Evolutionary conservation across 2,888 invertebrate genomes (phyloP), one percentile per base, ranked within the genome.

Genomic region (Mesorhabditis sp.): DNA sequence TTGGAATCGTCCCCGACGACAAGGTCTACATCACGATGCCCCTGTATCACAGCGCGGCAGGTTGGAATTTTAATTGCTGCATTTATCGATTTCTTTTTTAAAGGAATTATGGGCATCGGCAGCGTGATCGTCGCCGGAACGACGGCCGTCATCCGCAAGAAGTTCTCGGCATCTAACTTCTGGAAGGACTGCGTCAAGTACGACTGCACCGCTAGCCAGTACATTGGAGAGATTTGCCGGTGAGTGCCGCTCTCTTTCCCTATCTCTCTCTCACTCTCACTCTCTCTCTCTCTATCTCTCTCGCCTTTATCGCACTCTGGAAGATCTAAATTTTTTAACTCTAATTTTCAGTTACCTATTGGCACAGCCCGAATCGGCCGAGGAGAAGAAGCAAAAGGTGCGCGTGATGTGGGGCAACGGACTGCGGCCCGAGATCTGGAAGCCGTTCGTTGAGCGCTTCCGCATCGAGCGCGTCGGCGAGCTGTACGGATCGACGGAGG

Each of bases 401-500:
- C 90, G 93, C 28, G 86, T 93, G 75, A 91, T 95, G 82, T 95
- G 91, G 87, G 96, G 96, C 58, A 97, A 96, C 86, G 96, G 96
- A 0, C 88, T 97, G 69, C 89, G 95, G 72, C 93, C 94, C 0
- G 93, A 93, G 89, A 94, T 96, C 79, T 97, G 96, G 96, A 88
- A 88, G 2, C 91, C 93, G 78, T 97, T 96, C 86, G 90, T 92
- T 4, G 89, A 91, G 41, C 90, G 96, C 67, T 96, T 95, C 85
- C 91, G 91, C 69, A 92, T 97, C 74, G 88, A 90, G 58, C 88
- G 90, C 73, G 92, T 97, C 41, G 91, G 92, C 2, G 96, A 97
- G 87, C 94, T 97, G 87, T 97, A 97, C 86, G 96, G 96, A 0
- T 94, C 95, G 5, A 96, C 95, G 0, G 96, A 96, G 88, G 95